Evolutionary conservation across 2,113 vertebrate species (phyloP), one percentile per base, ranked within the genome.

Genomic region (Chaetodon auriga): DNA sequence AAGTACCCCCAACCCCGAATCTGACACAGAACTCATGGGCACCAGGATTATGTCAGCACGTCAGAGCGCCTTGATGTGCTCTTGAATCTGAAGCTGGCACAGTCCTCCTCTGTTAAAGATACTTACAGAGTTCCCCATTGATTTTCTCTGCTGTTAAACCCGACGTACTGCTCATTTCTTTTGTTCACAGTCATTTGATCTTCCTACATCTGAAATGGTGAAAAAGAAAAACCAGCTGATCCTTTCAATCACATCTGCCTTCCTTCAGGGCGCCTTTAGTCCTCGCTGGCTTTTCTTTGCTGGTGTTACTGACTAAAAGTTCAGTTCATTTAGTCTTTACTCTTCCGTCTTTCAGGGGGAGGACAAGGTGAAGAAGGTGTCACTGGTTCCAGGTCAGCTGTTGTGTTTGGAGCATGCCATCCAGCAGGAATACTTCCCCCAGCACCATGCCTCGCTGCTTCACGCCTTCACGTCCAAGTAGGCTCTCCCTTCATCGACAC

Each of bases 371-470:
- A 97, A 96, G 91, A 95, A 95, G 71, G 90, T 96, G 11, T 78
- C 92, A 18, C 95, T 96, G 62, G 92, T 97, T 25, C 94, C 96
- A 0, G 98, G 97, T 70, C 97, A 98, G 74, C 94, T 99, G 85
- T 92, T 97, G 92, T 95, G 94, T 38, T 91, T 99, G 92, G 96
- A 97, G 64, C 97, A 99, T 30, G 89, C 97, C 43, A 96, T 97
- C n/a, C 96, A 96, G 81, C 97, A 99, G 92, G 96, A 97, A 60
- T 99, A 98, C 84, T 98, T 99, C 84, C 93, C 95, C 8, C 96
- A 95, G 89, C 93, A 96, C 14, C 92, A 97, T 0, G 94, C 91
- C 1, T 94, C 92, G 5, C 92, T 98, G 89, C 96, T 99, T 58
- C 90, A 95, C 8, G 95, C 95, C 2, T 97, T 99, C 82, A 54